Percentiles rank a stretch among this genome's conserved stretches.
Evolutionary conservation across 2,113 vertebrate genomes (phyloP).

Genomic region (Pagrus major): DNA sequence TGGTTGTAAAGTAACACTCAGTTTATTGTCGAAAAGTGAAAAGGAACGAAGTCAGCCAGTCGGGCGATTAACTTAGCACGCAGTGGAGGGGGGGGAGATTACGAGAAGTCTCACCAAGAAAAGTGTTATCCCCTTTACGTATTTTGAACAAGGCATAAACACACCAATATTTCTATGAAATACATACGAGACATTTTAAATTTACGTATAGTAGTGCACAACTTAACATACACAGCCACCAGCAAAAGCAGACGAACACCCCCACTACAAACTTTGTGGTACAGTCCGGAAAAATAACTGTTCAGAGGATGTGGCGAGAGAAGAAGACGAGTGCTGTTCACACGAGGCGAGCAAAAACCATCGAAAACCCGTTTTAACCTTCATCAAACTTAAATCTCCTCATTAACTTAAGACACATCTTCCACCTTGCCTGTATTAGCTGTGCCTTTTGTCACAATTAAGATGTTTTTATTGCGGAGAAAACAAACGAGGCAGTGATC

Average conservation of each 20-base stretch:
- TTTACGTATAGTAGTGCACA: no score
- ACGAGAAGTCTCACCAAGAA: fast-evolving
- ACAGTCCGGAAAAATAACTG: slow-evolving; percentile 77
- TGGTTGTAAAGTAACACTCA: slow-evolving; percentile 33
- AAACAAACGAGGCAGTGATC: neutral
- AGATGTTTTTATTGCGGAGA: neutral
- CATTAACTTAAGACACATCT: neutral
- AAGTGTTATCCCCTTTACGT: neutral
- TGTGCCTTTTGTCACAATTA: no score
- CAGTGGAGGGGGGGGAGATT: neutral
- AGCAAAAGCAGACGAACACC: neutral
- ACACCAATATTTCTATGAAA: fast-evolving
- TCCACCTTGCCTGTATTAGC: neutral
- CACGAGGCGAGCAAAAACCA: neutral
- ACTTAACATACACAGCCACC: fast-evolving
- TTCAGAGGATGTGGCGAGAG: slow-evolving; percentile 53
- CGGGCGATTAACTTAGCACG: neutral
- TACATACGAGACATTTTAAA: fast-evolving
- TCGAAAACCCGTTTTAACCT: fast-evolving
- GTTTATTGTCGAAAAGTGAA: slow-evolving; percentile 60
- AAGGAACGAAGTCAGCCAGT: slow-evolving; percentile 36
- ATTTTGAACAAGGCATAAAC: fast-evolving
- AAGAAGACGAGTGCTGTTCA: neutral
- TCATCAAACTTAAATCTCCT: neutral
- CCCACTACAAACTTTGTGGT: slow-evolving; percentile 79